A percentile compares a stretch with the other conserved stretches of the same genome.
These are phyloP conservation scores for Morone chrysops DNA, from an alignment of 2,113 vertebrate genomes.

Conservation along the genomic window DNA sequence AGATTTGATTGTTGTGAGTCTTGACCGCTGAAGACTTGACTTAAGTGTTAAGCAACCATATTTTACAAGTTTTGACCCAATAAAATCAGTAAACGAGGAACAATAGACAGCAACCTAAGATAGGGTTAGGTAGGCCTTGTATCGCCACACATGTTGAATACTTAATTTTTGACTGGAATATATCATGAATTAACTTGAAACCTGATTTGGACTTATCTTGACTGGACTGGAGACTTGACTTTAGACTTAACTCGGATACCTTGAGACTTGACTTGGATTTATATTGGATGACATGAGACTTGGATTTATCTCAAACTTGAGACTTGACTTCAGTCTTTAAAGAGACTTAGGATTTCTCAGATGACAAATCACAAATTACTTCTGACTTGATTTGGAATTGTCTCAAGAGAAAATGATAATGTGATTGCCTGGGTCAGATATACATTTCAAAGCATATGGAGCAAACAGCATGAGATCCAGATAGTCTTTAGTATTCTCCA, in stretches of 20 bases:
- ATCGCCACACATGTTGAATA: background rate
- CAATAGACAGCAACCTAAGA: too few relatives aligned
- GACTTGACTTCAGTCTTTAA: background rate
- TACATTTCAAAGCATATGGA: background rate
- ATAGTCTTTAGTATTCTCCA: slow-evolving; percentile 12
- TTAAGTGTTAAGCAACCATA: too few relatives aligned
- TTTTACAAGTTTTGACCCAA: too few relatives aligned
- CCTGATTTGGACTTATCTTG: background rate
- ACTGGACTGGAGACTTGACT: background rate
- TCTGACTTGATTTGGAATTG: background rate
- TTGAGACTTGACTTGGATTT: background rate
- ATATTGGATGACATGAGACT: background rate
- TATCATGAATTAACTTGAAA: too few relatives aligned
- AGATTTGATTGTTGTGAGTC: background rate
- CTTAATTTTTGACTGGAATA: background rate
- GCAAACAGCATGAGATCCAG: background rate
- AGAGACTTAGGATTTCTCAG: background rate
- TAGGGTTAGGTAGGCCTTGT: background rate
- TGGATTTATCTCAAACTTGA: background rate
- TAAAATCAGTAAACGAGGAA: too few relatives aligned
- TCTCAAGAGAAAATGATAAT: background rate
- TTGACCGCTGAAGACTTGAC: background rate
- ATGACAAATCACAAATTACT: too few relatives aligned
- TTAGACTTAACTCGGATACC: background rate
- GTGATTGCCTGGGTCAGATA: background rate